These are phyloP conservation scores for Germaria angustata DNA, from an alignment of 2,888 invertebrate species.

Conservation along the genomic window DNA sequence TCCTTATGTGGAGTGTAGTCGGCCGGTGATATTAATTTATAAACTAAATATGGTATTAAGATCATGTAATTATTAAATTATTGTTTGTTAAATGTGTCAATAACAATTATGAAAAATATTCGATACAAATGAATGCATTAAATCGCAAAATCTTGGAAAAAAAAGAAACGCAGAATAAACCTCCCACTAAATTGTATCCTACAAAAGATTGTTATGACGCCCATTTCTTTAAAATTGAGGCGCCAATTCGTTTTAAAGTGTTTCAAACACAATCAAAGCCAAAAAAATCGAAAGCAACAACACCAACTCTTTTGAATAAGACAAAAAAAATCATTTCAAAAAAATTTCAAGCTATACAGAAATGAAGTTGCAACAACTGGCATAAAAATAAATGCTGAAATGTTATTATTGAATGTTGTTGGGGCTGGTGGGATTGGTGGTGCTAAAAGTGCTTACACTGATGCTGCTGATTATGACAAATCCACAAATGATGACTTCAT, in stretches of 20 bases:
- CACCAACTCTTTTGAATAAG: background rate
- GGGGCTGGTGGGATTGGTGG: background rate
- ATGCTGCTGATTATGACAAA: conserved; percentile 53
- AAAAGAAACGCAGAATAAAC: conserved; percentile 16
- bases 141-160: background rate
- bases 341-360: conserved; percentile 24
- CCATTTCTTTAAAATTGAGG: conserved; percentile 40
- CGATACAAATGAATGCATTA: conserved; percentile 30
- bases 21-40: conserved; percentile 16
- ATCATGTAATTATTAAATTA: conserved; percentile 55
- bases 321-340: conserved; percentile 8
- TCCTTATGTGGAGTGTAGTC: background rate
- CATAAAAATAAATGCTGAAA: conserved; percentile 37
- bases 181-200: conserved; percentile 63
- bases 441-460: background rate
- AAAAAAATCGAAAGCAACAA: conserved; percentile 27
- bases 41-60: conserved; percentile 27
- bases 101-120: conserved; percentile 51
- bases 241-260: conserved; percentile 57
- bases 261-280: conserved; percentile 34
- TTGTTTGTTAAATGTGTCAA: conserved; percentile 55
- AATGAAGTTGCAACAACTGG: conserved; percentile 15
- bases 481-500: conserved; percentile 60
- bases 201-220: conserved; percentile 46
- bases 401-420: conserved; percentile 1